Percentiles rank a stretch among this genome's conserved stretches.
phyloP scores from a whole-genome alignment of 2,888 invertebrate genomes.

The Blera fallax region DNA sequence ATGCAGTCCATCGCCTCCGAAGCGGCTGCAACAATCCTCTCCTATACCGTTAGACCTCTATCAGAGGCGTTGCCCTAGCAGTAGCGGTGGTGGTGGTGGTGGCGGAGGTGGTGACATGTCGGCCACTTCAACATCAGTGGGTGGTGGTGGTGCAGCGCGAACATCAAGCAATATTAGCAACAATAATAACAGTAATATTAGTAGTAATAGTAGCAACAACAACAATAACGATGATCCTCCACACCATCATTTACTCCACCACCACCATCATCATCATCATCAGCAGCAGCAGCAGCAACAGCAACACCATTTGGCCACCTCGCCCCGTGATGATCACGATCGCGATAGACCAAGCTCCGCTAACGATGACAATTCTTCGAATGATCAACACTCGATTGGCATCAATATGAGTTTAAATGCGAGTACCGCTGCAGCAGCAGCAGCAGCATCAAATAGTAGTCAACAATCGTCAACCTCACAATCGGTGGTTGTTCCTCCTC shows the following conservation, averaged over 20 bases:
- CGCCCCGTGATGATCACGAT: constrained; percentile 76
- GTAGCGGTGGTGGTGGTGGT: constrained; percentile 57
- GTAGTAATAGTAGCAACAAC: constrained; percentile 71
- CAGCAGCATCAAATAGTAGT: constrained; percentile 77
- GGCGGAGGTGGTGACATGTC: constrained; percentile 60
- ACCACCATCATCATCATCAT: constrained; percentile 68
- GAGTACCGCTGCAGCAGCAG: constrained; percentile 79
- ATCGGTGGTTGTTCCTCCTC: constrained; percentile 74
- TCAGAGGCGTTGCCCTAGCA: constrained; percentile 79
- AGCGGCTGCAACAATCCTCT: constrained; percentile 74
- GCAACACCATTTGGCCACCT: constrained; percentile 74
- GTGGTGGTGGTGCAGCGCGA: constrained; percentile 58
- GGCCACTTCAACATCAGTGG: constrained; percentile 58
- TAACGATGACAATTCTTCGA: constrained; percentile 85
- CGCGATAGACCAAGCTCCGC: constrained; percentile 78
- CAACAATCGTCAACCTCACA: constrained; percentile 80
- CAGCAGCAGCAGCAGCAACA: constrained; percentile 70
- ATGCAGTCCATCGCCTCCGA: constrained; percentile 79
- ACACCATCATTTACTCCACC: constrained; percentile 74
- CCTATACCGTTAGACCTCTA: constrained; percentile 81
- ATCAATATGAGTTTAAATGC: constrained; percentile 86
- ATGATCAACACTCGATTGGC: constrained; percentile 83
- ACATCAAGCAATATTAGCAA: constrained; percentile 71
- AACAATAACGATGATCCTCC: constrained; percentile 73
- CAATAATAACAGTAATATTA: constrained; percentile 69